Base-by-base conservation (phyloP, 2,888 invertebrate species). In the Tiliacea aurago region DNA sequence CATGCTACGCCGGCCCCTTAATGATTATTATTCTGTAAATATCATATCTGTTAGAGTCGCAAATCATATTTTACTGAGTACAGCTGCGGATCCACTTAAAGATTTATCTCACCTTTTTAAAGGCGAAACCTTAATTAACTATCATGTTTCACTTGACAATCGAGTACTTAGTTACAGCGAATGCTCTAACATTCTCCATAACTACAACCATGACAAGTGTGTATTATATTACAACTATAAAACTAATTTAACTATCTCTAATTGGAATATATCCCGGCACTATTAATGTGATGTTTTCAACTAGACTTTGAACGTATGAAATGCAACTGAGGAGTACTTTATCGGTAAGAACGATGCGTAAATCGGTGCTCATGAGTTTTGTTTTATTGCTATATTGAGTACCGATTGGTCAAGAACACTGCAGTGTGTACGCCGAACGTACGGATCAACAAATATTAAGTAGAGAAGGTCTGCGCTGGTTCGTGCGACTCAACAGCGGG, bases 401-500 rank as follows among this genome's bases (percentile, higher is more conserved):
- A 62, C 71, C 61, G 77, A 41, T 63, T 1, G n/a, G 0, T 41
- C 10, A 3, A 0, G 56, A 58, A 68, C 78, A 70, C 56, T 41
- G 73, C 18, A 11, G 76, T 33, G 72, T 28, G 59, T 23, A 41
- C 23, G 20, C 70, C 58, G 72, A 70, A 81, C 75, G 77, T 73
- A 79, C 55, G 18, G 72, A 73, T 33, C 6, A 56, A 59, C 28
- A 49, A 64, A 75, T 64, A 77, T 88, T 89, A 89, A 88, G 87
- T 90, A 87, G 85, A 85, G 80, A 83, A 84, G 80, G 80, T 83
- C 81, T 84, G 89, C 90, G 90, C 88, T 86, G 90, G 89, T 84
- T 84, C 81, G 80, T 74, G 71, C 83, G 84, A 73, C 73, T 76
- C 73, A 79, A 78, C 83, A 82, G 85, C 85, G 88, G 94, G 94